These are phyloP conservation scores for Callionymus lyra DNA, from an alignment of 2,113 vertebrate genomes.

Conservation along the genomic window DNA sequence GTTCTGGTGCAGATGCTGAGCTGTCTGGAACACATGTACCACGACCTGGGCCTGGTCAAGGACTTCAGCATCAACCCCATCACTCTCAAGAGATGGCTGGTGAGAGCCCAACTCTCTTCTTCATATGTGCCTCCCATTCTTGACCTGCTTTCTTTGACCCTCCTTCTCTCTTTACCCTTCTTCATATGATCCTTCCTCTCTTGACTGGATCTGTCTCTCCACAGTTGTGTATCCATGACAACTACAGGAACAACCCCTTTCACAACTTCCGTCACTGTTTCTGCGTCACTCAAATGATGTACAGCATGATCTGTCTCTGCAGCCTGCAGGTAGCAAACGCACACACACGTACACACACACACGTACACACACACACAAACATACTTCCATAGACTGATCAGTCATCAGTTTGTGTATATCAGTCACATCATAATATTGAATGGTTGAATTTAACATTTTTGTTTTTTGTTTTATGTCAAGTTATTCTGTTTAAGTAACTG, in stretches of 20 bases:
- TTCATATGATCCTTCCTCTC: too few relatives aligned
- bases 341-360: too few relatives aligned
- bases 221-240: constrained; percentile 88
- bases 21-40: constrained; percentile 92
- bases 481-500: too few relatives aligned
- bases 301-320: constrained; percentile 93
- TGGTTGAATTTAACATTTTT: too few relatives aligned
- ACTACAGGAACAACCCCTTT: constrained; percentile 94
- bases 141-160: too few relatives aligned
- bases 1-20: constrained; percentile 79
- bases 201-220: neutral
- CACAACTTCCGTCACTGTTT: constrained; percentile 98
- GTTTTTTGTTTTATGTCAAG: too few relatives aligned
- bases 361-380: too few relatives aligned
- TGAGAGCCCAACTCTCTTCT: constrained; percentile 52
- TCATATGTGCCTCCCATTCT: too few relatives aligned
- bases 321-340: constrained; percentile 84
- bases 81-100: constrained; percentile 86
- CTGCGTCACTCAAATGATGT: constrained; percentile 99
- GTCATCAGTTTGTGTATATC: neutral
- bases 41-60: constrained; percentile 81
- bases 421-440: too few relatives aligned
- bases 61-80: constrained; percentile 89
- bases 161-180: too few relatives aligned
- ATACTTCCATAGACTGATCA: too few relatives aligned